These are phyloP conservation scores for Cephus runcator DNA, from an alignment of 2,888 invertebrate genomes.

Conservation along the genomic window DNA sequence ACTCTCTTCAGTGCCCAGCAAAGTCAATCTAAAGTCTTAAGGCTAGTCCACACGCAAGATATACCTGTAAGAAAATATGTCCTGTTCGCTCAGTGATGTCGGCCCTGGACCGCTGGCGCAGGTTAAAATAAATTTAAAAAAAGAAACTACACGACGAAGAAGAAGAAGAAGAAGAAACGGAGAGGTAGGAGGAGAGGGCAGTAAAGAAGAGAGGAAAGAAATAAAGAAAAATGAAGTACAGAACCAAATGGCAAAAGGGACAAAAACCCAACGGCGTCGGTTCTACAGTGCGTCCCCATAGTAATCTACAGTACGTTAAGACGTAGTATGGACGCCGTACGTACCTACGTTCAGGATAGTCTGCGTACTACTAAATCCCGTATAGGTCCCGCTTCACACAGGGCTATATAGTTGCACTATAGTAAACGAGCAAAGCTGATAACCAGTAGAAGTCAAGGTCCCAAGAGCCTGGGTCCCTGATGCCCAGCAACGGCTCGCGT, in stretches of 20 bases:
- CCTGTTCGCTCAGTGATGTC: slow-evolving; percentile 1
- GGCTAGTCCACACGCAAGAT: not conserved
- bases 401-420: not conserved
- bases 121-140: slow-evolving; percentile 23
- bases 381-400: not conserved
- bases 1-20: not conserved
- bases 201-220: slow-evolving; percentile 10
- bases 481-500: not conserved
- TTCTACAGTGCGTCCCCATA: slow-evolving; percentile 20
- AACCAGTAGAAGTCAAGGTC: slow-evolving; percentile 38
- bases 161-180: slow-evolving; percentile 13
- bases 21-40: not conserved
- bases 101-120: slow-evolving; percentile 22
- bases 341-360: not conserved
- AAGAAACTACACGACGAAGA: slow-evolving; percentile 17
- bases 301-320: slow-evolving; percentile 34
- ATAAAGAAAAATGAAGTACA: not conserved
- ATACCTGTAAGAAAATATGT: not conserved
- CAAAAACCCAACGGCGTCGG: slow-evolving; percentile 38
- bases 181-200: slow-evolving; percentile 31
- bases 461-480: slow-evolving; percentile 19
- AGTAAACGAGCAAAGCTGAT: slow-evolving; percentile 26
- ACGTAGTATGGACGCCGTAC: slow-evolving; percentile 25
- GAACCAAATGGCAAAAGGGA: slow-evolving; percentile 30
- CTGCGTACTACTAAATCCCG: not conserved